phyloP scores from a whole-genome alignment of 2,888 invertebrate genomes.

The Eupithecia subfuscata region DNA sequence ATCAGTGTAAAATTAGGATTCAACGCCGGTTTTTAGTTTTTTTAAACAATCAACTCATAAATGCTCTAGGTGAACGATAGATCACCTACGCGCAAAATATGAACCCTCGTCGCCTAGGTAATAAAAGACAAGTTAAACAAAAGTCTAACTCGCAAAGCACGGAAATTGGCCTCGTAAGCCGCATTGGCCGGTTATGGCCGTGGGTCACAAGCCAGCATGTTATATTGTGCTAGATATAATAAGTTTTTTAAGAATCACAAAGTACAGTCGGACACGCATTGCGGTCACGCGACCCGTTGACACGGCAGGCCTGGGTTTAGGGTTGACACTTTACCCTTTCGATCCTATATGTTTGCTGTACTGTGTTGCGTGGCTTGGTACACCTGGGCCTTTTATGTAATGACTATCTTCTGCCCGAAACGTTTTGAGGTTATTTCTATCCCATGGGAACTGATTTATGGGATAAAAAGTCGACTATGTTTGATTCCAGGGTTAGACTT shows the following conservation, averaged over 20 bases:
- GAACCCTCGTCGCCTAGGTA: not conserved
- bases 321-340: conserved; percentile 45
- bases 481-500: no score
- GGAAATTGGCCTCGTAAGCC: conserved; percentile 22
- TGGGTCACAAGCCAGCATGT: conserved; percentile 43
- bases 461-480: no score
- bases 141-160: conserved; percentile 8
- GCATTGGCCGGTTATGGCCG: conserved; percentile 26
- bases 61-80: not conserved
- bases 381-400: no score
- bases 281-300: conserved; percentile 60
- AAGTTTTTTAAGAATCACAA: conserved; percentile 77
- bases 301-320: conserved; percentile 62
- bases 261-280: conserved; percentile 57
- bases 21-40: no score
- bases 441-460: no score
- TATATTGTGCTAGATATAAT: conserved; percentile 65
- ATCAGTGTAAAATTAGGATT: no score
- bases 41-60: not conserved
- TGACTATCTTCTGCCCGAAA: no score
- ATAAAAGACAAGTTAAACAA: conserved; percentile 15
- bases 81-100: not conserved
- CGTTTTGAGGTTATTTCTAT: no score
- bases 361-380: no score
- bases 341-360: not conserved